Base-by-base conservation (phyloP, 1,140 invertebrate species). In the Heliconius hermathena region DNA sequence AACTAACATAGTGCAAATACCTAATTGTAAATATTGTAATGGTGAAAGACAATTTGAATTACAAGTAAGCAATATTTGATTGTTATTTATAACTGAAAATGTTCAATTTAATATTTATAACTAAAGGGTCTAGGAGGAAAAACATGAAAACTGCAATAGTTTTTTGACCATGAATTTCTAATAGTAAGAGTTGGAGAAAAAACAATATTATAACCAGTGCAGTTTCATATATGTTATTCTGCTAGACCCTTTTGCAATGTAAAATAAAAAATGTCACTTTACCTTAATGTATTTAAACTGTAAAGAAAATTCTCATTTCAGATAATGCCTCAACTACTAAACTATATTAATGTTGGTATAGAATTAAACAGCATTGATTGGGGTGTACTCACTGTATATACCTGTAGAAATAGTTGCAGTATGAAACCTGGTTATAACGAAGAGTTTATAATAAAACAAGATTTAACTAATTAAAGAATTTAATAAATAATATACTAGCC, bases 301-400 rank as follows among this genome's bases (percentile, higher is more conserved):
- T 26, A 73, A 41, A 54, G 26, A 78, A 54, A 26, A 46, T 71
- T 71, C 77, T 82, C 84, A 86, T 95, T 95, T 78, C 95, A 98
- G 97, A 96, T 99, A 72, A 98, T 99, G 97, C 99, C 99, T 1
- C 98, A 99, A 93, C 93, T 99, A 71, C 90, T 99, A 33, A 97
- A 97, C 87, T 96, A 96, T 83, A 91, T 98, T 1, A 95, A 96
- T 77, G 95, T 98, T 74, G 96, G 97, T 76, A 93, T 96, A 79
- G 90, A 96, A 71, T 93, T 96, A n/a, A 95, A 96, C 22, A 96
- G 96, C 83, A 94, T 99, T 46, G 98, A 99, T 93, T 99, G 98
- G 98, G 98, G 98, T 54, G 96, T 98, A 52, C 88, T 99, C 72
- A 95, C 96, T 71, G 92, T 99, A 18, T 99, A 98, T 88, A 99